A percentile compares a stretch with the other conserved stretches of the same genome.
phyloP scores from a whole-genome alignment of 1,140 invertebrate species.

The Chlorops oryzae region DNA sequence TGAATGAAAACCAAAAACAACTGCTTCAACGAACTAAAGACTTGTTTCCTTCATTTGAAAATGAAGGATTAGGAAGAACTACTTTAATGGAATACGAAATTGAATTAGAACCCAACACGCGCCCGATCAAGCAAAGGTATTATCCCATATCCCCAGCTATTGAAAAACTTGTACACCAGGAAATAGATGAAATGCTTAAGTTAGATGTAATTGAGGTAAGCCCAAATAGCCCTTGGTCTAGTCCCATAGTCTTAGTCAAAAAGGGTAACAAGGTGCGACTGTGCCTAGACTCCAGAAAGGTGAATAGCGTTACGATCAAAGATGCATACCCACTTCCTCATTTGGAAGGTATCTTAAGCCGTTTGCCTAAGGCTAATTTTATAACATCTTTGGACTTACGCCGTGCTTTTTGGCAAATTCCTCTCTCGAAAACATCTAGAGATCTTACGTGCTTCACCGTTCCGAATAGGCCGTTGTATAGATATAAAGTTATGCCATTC shows the following conservation, averaged over 20 bases:
- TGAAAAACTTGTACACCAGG: constrained; percentile 12
- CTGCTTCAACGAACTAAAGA: not conserved
- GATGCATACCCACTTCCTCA: constrained; percentile 12
- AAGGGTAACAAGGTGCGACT: constrained; percentile 10
- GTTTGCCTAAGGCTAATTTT: constrained; percentile 11
- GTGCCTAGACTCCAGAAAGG: constrained; percentile 10
- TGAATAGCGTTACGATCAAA: constrained; percentile 8
- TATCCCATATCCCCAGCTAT: constrained; percentile 15
- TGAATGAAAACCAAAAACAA: not conserved
- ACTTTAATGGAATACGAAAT: not conserved
- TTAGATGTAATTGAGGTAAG: constrained; percentile 17
- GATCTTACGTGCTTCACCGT: constrained; percentile 11
- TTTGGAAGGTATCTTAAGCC: constrained; percentile 11
- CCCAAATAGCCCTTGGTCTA: constrained; percentile 17
- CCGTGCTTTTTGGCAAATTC: constrained; percentile 13
- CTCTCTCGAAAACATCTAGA: not conserved
- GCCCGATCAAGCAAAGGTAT: constrained; percentile 9
- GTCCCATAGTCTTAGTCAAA: constrained; percentile 4
- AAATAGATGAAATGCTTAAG: constrained; percentile 17
- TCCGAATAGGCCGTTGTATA: constrained; percentile 5
- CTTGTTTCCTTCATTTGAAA: constrained; percentile 3
- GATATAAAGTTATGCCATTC: constrained; percentile 10
- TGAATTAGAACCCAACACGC: not conserved
- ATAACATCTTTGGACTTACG: constrained; percentile 6
- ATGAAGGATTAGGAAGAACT: not conserved